Percentiles rank a stretch among this genome's conserved stretches.
Evolutionary conservation across 92 coral and sea anemone genomes (phyloP).

Genomic region (Phenganax marumi): DNA sequence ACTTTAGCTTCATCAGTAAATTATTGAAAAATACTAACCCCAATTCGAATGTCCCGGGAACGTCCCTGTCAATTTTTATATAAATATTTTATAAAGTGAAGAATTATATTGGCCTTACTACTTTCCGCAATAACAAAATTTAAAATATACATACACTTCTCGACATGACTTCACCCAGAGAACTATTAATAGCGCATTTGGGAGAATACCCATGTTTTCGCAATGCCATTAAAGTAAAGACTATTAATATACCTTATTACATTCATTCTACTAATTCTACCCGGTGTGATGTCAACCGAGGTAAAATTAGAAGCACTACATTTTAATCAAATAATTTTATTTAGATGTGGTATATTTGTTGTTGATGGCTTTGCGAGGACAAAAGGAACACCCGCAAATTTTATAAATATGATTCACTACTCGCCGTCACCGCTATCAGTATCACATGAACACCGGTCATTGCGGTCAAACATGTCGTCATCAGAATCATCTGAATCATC

Average conservation of each 20-base stretch:
- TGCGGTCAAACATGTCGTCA: conserved; percentile 11
- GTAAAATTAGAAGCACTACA: background rate
- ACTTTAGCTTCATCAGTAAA: no score
- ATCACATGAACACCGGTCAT: conserved; percentile 12
- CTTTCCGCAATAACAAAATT: background rate
- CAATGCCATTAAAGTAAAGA: background rate
- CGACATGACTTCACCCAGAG: no score
- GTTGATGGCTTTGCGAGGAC: conserved; percentile 5
- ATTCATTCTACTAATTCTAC: background rate
- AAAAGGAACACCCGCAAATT: background rate
- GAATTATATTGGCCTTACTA: no score
- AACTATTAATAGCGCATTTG: background rate
- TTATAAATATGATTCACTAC: background rate
- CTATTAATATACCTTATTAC: background rate
- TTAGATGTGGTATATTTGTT: background rate
- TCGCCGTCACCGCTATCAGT: conserved; percentile 9
- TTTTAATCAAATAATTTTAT: background rate
- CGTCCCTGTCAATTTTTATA: no score
- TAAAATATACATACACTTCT: no score
- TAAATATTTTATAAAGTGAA: background rate
- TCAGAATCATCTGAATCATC: conserved; percentile 6
- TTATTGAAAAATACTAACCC: no score
- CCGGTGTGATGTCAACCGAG: background rate
- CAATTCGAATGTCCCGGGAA: no score
- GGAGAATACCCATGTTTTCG: no score